phyloP scores from a whole-genome alignment of 2,888 invertebrate species.

The Rhingia rostrata region DNA sequence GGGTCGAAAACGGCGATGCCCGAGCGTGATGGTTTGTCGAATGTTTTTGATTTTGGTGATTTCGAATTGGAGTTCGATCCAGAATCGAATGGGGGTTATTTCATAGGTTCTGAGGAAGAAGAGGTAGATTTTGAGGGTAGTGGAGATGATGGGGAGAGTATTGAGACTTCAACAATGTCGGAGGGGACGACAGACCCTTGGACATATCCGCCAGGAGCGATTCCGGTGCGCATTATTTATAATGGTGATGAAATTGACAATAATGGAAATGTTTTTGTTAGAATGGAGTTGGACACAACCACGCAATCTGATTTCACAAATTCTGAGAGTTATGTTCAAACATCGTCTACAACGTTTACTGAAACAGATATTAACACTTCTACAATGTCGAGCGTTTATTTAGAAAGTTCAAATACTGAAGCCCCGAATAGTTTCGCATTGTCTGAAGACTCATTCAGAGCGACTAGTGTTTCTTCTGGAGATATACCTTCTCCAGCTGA shows the following conservation, averaged over 20 bases:
- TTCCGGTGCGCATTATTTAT: slow-evolving; percentile 3
- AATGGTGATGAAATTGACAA: neutral
- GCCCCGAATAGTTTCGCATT: no score
- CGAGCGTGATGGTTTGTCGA: slow-evolving; percentile 46
- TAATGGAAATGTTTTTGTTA: neutral
- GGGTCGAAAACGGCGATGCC: slow-evolving; percentile 24
- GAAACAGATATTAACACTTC: no score
- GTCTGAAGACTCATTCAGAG: no score
- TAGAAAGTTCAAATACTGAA: no score
- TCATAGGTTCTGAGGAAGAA: slow-evolving; percentile 38
- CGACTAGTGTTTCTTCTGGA: no score
- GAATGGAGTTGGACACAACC: no score
- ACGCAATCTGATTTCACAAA: no score
- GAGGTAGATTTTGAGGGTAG: slow-evolving; percentile 29
- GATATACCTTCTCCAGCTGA: no score
- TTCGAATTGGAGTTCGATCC: slow-evolving; percentile 66
- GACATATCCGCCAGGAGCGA: neutral
- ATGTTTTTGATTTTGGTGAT: slow-evolving; percentile 69
- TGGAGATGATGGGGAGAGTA: slow-evolving; percentile 26
- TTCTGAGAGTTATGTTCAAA: no score
- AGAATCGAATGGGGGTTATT: slow-evolving; percentile 49
- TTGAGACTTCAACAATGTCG: neutral
- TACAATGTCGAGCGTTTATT: no score
- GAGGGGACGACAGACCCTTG: neutral
- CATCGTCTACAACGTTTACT: no score